phyloP scores from a whole-genome alignment of 2,113 vertebrate species.

The Callipepla squamata region DNA sequence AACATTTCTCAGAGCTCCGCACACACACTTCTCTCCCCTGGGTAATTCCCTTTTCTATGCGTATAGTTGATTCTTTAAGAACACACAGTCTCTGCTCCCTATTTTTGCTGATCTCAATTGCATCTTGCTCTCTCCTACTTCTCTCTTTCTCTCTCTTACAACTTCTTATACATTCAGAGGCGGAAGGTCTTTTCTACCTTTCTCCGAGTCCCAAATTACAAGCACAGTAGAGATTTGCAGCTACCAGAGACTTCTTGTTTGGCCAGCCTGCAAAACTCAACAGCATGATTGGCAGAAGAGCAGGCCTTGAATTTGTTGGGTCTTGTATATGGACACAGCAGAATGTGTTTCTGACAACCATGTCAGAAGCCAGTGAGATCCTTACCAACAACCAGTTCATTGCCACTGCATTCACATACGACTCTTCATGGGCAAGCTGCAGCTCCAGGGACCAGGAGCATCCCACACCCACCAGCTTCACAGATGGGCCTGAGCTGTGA shows the following conservation, averaged over 20 bases:
- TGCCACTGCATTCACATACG: neutral
- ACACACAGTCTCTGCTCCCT: neutral
- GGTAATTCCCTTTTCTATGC: constrained; percentile 13
- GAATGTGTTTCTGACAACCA: neutral
- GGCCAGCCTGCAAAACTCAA: neutral
- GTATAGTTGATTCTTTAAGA: constrained; percentile 25
- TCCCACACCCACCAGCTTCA: neutral
- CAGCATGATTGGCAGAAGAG: neutral
- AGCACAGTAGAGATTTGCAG: accelerated
- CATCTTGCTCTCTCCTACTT: neutral
- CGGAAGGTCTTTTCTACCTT: neutral
- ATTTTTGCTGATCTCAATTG: neutral
- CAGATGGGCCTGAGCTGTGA: neutral
- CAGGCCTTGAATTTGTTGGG: neutral
- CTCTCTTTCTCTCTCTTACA: neutral
- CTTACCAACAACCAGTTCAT: neutral
- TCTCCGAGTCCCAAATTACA: neutral
- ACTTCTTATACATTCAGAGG: neutral
- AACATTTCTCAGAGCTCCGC: constrained; percentile 23
- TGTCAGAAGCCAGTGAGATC: neutral
- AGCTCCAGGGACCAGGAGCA: neutral
- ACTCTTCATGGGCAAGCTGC: neutral
- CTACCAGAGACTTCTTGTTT: neutral
- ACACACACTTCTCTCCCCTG: neutral
- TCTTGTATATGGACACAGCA: neutral